Conservation (phyloP, 2,797 vertebrate genomes). For the Crax fasciolata region DNA sequence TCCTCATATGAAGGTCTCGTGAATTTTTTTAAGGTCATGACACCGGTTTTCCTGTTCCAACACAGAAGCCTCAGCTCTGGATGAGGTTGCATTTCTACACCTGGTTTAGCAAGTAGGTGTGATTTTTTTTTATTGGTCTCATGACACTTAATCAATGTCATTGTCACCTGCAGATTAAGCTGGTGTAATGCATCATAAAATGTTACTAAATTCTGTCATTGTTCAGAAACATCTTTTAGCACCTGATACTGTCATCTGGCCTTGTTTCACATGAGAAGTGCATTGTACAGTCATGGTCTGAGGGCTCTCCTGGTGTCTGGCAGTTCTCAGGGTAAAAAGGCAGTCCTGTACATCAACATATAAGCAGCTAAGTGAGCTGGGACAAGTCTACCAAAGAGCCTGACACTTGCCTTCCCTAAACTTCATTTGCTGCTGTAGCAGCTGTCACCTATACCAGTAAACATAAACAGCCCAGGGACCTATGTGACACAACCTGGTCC, state of each 20-base stretch:
- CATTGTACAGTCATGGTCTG: background rate
- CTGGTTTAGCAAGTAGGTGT: conserved; percentile 11
- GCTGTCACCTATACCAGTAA: background rate
- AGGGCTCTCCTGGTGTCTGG: background rate
- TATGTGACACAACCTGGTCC: background rate
- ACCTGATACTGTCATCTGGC: background rate
- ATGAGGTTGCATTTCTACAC: background rate
- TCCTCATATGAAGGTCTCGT: background rate
- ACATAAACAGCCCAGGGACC: background rate
- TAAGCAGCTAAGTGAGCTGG: background rate
- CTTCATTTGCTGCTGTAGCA: background rate
- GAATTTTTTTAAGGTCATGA: background rate
- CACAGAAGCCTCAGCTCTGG: background rate
- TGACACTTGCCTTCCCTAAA: background rate
- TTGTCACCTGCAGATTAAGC: conserved; percentile 48
- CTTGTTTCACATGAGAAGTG: background rate
- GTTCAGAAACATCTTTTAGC: conserved; percentile 41
- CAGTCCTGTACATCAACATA: background rate
- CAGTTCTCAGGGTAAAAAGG: background rate
- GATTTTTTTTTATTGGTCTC: background rate
- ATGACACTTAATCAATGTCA: conserved; percentile 25
- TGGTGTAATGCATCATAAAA: background rate
- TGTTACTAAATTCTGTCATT: conserved; percentile 23
- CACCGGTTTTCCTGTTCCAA: background rate
- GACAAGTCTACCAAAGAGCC: background rate